Conservation (phyloP, 2,888 invertebrate genomes). For the Netelia fuscicornis region DNA sequence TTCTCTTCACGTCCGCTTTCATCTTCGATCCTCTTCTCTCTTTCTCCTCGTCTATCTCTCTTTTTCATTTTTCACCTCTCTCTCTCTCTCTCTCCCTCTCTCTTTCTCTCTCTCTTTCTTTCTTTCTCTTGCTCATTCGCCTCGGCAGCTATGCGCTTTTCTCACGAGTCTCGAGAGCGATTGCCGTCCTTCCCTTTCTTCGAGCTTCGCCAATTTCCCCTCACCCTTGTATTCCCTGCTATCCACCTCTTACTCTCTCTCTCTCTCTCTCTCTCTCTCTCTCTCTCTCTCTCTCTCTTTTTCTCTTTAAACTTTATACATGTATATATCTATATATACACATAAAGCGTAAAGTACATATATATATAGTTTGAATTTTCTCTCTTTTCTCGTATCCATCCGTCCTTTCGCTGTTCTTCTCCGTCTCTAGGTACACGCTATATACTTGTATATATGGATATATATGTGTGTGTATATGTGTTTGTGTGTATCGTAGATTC, state of each 20-base stretch:
- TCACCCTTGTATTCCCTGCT: slow-evolving; percentile 5
- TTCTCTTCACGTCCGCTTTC: not conserved
- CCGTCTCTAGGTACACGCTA: slow-evolving; percentile 16
- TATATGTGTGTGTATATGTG: not conserved
- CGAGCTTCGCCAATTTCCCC: slow-evolving; percentile 27
- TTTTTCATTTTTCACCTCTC: slow-evolving; percentile 24
- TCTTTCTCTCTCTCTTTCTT: not conserved
- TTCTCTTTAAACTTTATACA: not conserved
- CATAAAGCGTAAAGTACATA: not conserved
- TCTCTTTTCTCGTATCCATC: slow-evolving; percentile 22
- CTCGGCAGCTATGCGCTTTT: slow-evolving; percentile 27
- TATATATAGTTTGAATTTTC: not conserved
- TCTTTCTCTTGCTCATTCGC: not conserved
- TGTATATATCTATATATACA: slow-evolving; percentile 2
- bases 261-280: too few relatives aligned
- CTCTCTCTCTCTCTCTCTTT: not conserved
- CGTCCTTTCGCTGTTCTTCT: slow-evolving; percentile 13
- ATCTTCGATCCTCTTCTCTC: slow-evolving; percentile 16
- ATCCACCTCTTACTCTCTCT: slow-evolving; percentile 10
- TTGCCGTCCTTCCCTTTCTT: slow-evolving; percentile 6
- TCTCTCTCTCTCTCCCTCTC: not conserved
- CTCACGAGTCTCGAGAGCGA: slow-evolving; percentile 57
- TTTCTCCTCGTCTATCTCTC: slow-evolving; percentile 20
- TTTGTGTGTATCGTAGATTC: slow-evolving; percentile 39
- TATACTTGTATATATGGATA: slow-evolving; percentile 10